A percentile compares a stretch with the other conserved stretches of the same genome.
Conservation (phyloP, 2,797 vertebrate genomes). For the Myripristis jacobus region DNA sequence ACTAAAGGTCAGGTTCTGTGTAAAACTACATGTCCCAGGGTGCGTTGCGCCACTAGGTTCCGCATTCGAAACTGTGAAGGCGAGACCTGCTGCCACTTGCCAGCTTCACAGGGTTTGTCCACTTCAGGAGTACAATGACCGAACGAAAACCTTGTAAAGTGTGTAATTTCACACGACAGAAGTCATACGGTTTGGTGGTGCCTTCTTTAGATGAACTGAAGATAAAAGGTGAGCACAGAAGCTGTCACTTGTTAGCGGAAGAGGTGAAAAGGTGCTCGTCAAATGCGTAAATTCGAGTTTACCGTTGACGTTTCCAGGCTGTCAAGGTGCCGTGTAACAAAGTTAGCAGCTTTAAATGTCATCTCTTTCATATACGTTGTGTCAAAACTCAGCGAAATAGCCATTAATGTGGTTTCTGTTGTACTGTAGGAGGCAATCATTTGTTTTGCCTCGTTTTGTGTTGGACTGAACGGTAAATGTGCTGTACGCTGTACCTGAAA, state of each 20-base stretch:
- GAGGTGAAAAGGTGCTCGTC: not conserved
- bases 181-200: slow-evolving; percentile 76
- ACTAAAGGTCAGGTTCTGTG: not conserved
- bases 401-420: too few relatives aligned
- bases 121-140: slow-evolving; percentile 59
- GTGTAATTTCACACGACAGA: slow-evolving; percentile 78
- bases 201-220: slow-evolving; percentile 78
- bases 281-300: too few relatives aligned
- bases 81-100: not conserved
- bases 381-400: too few relatives aligned
- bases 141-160: slow-evolving; percentile 80
- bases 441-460: not conserved
- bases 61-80: slow-evolving; percentile 32
- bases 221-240: slow-evolving; percentile 75
- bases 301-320: not conserved
- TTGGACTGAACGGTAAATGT: not conserved
- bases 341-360: not conserved
- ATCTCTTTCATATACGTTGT: not conserved
- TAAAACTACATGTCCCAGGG: slow-evolving; percentile 59
- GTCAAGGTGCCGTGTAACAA: not conserved
- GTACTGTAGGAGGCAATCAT: too few relatives aligned
- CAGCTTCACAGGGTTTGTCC: fast-evolving
- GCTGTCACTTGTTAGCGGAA: not conserved
- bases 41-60: slow-evolving; percentile 32
- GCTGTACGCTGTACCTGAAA: not conserved